Percentiles rank a stretch among this genome's conserved stretches.
Evolutionary conservation across 2,888 invertebrate genomes (phyloP).

Genomic region (Osmoderma eremita): DNA sequence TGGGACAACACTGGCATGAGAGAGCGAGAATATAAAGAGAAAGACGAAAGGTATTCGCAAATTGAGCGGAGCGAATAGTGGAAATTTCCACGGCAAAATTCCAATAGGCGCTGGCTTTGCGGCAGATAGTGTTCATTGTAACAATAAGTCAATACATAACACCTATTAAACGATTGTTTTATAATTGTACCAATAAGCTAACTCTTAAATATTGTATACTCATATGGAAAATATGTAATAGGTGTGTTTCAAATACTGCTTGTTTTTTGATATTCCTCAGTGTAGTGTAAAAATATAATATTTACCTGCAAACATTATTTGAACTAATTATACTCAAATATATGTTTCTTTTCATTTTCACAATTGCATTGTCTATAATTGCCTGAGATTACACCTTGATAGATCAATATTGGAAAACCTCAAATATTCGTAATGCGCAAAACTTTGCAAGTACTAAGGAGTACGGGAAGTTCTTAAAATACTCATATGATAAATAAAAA

Average conservation of each 20-base stretch:
- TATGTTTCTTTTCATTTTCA: not conserved
- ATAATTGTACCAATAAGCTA: not conserved
- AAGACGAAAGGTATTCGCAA: slow-evolving; percentile 18
- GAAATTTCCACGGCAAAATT: slow-evolving; percentile 31
- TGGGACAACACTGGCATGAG: not conserved
- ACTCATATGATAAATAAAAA: not conserved
- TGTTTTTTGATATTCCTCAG: no score
- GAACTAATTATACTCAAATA: no score
- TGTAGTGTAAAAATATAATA: no score
- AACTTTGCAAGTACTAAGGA: no score
- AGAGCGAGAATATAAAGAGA: not conserved
- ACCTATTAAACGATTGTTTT: slow-evolving; percentile 5
- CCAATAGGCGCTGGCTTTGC: slow-evolving; percentile 10
- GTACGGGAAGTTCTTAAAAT: not conserved
- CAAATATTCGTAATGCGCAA: no score
- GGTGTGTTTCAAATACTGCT: not conserved
- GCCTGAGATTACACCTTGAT: no score
- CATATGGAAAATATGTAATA: slow-evolving; percentile 10
- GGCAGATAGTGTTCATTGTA: not conserved
- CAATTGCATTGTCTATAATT: not conserved
- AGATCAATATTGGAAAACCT: no score
- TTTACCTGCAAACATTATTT: no score
- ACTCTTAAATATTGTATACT: not conserved
- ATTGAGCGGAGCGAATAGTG: slow-evolving; percentile 21
- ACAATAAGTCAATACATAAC: not conserved